These are phyloP conservation scores for Terebella lapidaria DNA, from an alignment of 2,888 invertebrate genomes.

Conservation along the genomic window DNA sequence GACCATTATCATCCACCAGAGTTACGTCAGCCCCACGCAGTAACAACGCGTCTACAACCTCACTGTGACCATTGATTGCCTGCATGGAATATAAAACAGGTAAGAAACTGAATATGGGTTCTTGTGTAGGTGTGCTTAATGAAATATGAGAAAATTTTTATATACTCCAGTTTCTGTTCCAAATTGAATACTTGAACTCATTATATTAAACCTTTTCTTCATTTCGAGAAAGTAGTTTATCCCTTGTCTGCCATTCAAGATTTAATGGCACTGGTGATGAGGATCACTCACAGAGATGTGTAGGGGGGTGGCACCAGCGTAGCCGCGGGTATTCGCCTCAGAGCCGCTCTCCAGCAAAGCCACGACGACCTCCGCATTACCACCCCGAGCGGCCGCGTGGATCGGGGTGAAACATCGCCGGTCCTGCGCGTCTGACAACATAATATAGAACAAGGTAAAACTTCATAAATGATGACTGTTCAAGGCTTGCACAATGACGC, in stretches of 20 bases:
- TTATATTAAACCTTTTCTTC: no score
- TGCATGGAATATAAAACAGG: background rate
- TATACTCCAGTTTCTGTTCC: no score
- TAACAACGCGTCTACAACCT: constrained; percentile 35
- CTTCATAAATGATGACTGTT: no score
- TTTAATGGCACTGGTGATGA: background rate
- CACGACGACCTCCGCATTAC: constrained; percentile 38
- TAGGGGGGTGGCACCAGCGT: constrained; percentile 46
- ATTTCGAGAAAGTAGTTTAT: no score
- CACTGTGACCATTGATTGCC: constrained; percentile 21
- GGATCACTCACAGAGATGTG: constrained; percentile 45
- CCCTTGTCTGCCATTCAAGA: no score
- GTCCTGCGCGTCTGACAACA: constrained; percentile 38
- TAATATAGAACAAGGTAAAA: background rate
- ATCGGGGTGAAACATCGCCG: constrained; percentile 45
- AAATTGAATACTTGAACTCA: no score
- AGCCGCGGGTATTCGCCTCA: constrained; percentile 43
- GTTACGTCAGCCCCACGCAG: constrained; percentile 45
- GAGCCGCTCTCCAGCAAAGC: constrained; percentile 43
- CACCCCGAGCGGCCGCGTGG: constrained; percentile 48
- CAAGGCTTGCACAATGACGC: no score
- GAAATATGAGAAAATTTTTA: no score
- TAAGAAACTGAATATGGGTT: background rate
- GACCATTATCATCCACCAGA: constrained; percentile 42
- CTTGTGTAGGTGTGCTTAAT: no score